These are phyloP conservation scores for Ammospiza maritima DNA, from an alignment of 2,797 vertebrate genomes.

Conservation along the genomic window DNA sequence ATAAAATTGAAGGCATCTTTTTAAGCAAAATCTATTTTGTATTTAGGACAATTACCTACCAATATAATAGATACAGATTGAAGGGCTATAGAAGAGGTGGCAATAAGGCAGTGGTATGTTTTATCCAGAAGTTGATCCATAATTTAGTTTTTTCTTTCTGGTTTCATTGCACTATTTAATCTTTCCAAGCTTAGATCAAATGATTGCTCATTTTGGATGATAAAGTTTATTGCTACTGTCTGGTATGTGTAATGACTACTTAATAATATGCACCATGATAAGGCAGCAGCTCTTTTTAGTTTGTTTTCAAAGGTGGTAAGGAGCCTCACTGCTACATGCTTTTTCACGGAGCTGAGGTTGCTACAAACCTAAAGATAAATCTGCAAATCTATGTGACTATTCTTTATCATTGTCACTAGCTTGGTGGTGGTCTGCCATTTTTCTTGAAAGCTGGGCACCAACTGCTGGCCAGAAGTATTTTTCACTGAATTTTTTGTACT, in stretches of 20 bases:
- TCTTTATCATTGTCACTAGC: conserved; percentile 89
- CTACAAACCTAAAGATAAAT: conserved; percentile 82
- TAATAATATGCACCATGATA: conserved; percentile 22
- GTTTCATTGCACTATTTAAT: neutral
- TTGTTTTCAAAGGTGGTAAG: conserved; percentile 28
- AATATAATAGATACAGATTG: neutral
- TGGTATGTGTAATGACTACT: neutral
- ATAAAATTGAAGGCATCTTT: conserved; percentile 28
- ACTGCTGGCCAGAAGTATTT: conserved; percentile 89
- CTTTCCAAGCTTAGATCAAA: conserved; percentile 15
- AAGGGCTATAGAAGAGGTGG: neutral
- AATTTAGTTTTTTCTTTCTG: neutral
- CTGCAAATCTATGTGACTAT: conserved; percentile 81
- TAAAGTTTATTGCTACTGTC: conserved; percentile 30
- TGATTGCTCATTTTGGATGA: conserved; percentile 11
- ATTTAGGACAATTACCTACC: neutral
- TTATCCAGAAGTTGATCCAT: neutral
- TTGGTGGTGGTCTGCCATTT: conserved; percentile 87
- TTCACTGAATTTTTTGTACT: conserved; percentile 87
- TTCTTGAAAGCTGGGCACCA: conserved; percentile 85
- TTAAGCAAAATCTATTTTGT: neutral
- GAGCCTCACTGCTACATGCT: neutral
- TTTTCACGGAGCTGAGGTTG: conserved; percentile 54
- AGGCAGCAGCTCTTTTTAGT: neutral
- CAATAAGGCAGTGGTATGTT: neutral